Evolutionary conservation across 2,888 invertebrate genomes (phyloP), one percentile per base, ranked within the genome.

Genomic region (Aphidoletes aphidimyza): DNA sequence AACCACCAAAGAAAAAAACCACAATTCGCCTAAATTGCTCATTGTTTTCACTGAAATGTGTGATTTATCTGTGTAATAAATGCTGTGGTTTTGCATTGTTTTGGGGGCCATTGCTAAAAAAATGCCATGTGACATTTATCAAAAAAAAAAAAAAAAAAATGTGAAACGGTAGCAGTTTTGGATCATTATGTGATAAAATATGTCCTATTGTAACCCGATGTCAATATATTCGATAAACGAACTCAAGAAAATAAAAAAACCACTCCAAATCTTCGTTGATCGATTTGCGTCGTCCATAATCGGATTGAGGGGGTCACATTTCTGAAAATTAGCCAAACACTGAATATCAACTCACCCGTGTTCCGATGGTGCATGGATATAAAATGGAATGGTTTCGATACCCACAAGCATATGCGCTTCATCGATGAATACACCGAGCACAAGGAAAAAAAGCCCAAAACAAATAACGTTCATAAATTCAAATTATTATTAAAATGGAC

Each of bases 401-500:
- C n/a, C 42, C 6, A 14, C 42, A 14, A 42, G 42, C 42, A 14
- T 14, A 42, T 42, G 14, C 14, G 42, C 6, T 42, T 42, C n/a
- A n/a, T 6, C 42, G 42, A 42, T 42, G 8, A n/a, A 54, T 26
- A 8, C n/a, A 8, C 2, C 19, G 47, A 47, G 19, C 8, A 14
- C 17, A 17, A 19, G 47, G 3, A n/a, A 69, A 69, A 69, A 69
- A 30, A 30, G 69, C 11, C 30, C 14, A 42, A 69, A 69, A 69
- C 69, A 69, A 69, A 69, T 69, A 69, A 69, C 30, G 69, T 69
- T 30, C 69, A 69, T 69, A 69, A 69, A 69, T 69, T 69, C 69
- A 69, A 69, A 69, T 69, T 69, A 69, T 69, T 69, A 69, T 69
- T 69, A 69, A 69, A 69, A 69, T 69, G 69, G 69, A 69, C 1